A percentile compares a stretch with the other conserved stretches of the same genome.
These are phyloP conservation scores for Netelia fuscicornis DNA, from an alignment of 2,888 invertebrate species.

Conservation along the genomic window DNA sequence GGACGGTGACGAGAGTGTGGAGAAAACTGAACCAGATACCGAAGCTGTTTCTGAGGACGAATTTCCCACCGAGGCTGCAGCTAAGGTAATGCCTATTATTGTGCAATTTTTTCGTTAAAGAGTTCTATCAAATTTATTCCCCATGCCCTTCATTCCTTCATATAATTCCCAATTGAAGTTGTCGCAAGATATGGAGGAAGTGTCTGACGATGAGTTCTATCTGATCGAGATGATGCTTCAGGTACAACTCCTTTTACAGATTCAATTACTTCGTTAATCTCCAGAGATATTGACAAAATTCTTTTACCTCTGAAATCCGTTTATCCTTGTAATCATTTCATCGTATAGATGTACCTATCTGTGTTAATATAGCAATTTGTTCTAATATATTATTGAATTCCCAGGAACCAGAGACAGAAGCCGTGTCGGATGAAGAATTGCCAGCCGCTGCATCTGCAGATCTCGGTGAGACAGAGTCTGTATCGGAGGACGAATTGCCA, in stretches of 20 bases:
- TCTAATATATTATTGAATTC: constrained; percentile 58
- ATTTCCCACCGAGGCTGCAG: constrained; percentile 83
- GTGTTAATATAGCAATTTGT: not conserved
- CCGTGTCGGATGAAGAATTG: constrained; percentile 94
- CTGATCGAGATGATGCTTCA: constrained; percentile 72
- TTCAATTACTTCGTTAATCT: constrained; percentile 2
- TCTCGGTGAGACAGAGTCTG: constrained; percentile 93
- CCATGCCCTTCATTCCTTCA: constrained; percentile 16
- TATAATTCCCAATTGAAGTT: constrained; percentile 65
- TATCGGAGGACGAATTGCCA: constrained; percentile 93
- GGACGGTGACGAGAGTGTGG: constrained; percentile 71
- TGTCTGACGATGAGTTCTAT: constrained; percentile 77
- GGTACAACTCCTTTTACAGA: constrained; percentile 69
- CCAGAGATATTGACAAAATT: not conserved
- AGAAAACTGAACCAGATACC: constrained; percentile 90
- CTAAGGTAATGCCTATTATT: constrained; percentile 78
- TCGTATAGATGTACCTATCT: too few relatives aligned
- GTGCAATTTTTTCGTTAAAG: constrained; percentile 5
- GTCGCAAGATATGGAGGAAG: constrained; percentile 76
- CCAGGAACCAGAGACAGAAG: constrained; percentile 92
- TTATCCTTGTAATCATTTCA: too few relatives aligned
- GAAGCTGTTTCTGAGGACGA: constrained; percentile 95
- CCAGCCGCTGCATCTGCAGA: constrained; percentile 91
- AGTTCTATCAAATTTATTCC: constrained; percentile 32
- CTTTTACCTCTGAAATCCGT: too few relatives aligned